Evolutionary conservation across 2,888 invertebrate species (phyloP).

Genomic region (Eristalis pertinax): DNA sequence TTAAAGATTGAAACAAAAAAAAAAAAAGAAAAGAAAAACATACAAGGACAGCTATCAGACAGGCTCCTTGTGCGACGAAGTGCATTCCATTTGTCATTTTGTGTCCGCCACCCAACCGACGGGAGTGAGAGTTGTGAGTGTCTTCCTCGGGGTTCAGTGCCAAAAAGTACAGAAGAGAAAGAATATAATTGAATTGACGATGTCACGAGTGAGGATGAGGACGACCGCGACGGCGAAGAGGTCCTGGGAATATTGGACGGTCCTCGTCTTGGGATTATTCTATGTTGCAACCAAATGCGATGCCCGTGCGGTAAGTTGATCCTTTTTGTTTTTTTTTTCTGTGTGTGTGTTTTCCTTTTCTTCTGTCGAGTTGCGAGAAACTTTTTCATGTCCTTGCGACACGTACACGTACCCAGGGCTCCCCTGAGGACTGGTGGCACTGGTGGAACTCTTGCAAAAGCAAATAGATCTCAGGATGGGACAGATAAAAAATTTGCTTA

Average conservation of each 20-base stretch:
- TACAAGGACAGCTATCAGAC: conserved; percentile 17
- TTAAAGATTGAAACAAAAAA: no score
- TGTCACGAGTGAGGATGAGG: conserved; percentile 64
- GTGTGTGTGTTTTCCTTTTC: neutral
- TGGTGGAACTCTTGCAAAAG: neutral
- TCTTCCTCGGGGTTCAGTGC: conserved; percentile 15
- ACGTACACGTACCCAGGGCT: neutral
- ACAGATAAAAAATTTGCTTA: neutral
- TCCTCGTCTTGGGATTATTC: conserved; percentile 68
- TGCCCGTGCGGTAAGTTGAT: conserved; percentile 67
- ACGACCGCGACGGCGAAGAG: conserved; percentile 43
- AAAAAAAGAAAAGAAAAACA: neutral
- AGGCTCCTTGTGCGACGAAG: conserved; percentile 24
- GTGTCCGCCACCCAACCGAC: conserved; percentile 4
- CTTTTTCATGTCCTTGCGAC: neutral
- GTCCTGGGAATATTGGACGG: conserved; percentile 69
- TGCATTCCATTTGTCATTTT: conserved; percentile 34
- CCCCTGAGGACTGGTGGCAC: no score
- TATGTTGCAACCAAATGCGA: conserved; percentile 67
- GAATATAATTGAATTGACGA: conserved; percentile 39
- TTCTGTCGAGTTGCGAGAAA: neutral
- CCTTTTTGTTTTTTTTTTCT: neutral
- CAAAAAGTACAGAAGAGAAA: conserved; percentile 19
- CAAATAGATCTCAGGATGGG: neutral
- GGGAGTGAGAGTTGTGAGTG: conserved; percentile 24